A percentile compares a stretch with the other conserved stretches of the same genome.
phyloP scores from a whole-genome alignment of 2,888 invertebrate species.

The Drosophila diplacantha region DNA sequence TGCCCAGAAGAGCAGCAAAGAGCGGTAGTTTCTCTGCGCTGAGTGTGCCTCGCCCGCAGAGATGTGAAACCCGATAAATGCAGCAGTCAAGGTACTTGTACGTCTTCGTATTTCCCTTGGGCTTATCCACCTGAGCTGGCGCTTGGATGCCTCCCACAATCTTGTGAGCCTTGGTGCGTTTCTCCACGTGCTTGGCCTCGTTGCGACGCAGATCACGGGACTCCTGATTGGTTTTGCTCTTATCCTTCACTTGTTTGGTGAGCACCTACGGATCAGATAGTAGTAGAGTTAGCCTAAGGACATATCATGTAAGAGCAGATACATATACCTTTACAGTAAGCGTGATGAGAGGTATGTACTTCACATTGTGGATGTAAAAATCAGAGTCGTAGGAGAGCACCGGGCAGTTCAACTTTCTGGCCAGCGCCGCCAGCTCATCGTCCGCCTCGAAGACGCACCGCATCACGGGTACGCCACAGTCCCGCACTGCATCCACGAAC shows the following conservation, averaged over 20 bases:
- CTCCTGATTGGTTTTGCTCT: conserved; percentile 7
- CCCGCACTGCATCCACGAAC: conserved; percentile 84
- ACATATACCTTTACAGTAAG: conserved; percentile 79
- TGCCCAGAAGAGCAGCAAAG: conserved; percentile 90
- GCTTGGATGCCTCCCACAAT: conserved; percentile 59
- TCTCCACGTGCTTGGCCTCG: conserved; percentile 72
- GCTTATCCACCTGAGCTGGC: accelerated
- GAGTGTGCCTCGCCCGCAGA: conserved; percentile 83
- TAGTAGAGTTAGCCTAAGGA: too few species aligned
- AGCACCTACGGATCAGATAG: conserved; percentile 48
- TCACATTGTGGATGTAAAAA: conserved; percentile 91
- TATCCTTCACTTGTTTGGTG: conserved; percentile 56
- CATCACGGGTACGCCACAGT: conserved; percentile 83
- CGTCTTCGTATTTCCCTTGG: conserved; percentile 42
- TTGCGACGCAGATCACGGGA: conserved; percentile 52
- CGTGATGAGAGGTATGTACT: conserved; percentile 87
- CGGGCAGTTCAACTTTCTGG: conserved; percentile 87
- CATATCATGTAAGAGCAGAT: too few species aligned
- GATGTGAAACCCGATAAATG: conserved; percentile 84
- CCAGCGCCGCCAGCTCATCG: conserved; percentile 89
- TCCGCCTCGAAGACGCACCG: conserved; percentile 94
- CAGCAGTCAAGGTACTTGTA: conserved; percentile 81
- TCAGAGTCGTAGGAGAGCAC: conserved; percentile 96
- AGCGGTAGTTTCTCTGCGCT: conserved; percentile 85
- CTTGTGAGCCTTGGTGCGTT: conserved; percentile 68